These are phyloP conservation scores for Drosophila leontia DNA, from an alignment of 1,140 invertebrate species.

Conservation along the genomic window DNA sequence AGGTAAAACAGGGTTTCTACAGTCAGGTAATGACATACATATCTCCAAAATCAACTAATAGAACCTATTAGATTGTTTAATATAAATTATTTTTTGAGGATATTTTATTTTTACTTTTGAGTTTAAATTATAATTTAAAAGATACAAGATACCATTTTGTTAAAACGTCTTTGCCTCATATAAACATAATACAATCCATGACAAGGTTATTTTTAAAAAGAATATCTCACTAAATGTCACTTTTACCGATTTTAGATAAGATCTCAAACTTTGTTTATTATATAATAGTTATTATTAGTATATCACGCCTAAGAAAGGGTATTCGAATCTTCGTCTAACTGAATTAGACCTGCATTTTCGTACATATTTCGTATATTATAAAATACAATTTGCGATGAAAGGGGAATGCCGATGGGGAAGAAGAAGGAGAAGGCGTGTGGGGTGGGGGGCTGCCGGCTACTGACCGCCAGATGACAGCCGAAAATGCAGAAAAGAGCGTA, in stretches of 20 bases:
- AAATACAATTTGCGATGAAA: conserved; percentile 33
- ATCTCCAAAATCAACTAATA: too few relatives aligned
- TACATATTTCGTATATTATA: conserved; percentile 19
- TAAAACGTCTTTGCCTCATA: too few relatives aligned
- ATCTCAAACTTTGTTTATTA: neutral
- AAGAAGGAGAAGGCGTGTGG: conserved; percentile 1
- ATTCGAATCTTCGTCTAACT: neutral
- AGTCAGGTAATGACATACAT: too few relatives aligned
- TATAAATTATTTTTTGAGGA: too few relatives aligned
- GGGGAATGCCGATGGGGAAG: conserved; percentile 4
- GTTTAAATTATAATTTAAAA: too few relatives aligned
- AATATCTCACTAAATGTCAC: neutral
- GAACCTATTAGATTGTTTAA: too few relatives aligned
- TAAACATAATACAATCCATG: too few relatives aligned
- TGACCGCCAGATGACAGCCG: conserved; percentile 78
- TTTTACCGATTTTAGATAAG: neutral
- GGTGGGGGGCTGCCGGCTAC: conserved; percentile 56
- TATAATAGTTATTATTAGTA: neutral
- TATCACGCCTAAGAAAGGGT: neutral
- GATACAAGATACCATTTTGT: too few relatives aligned
- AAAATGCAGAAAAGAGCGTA: conserved; percentile 45
- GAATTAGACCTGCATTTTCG: neutral
- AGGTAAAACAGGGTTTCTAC: too few relatives aligned
- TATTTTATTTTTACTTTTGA: too few relatives aligned
- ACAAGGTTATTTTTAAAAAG: neutral